phyloP scores from a whole-genome alignment of 2,113 vertebrate genomes.

The Thalassarche chlororhynchos region DNA sequence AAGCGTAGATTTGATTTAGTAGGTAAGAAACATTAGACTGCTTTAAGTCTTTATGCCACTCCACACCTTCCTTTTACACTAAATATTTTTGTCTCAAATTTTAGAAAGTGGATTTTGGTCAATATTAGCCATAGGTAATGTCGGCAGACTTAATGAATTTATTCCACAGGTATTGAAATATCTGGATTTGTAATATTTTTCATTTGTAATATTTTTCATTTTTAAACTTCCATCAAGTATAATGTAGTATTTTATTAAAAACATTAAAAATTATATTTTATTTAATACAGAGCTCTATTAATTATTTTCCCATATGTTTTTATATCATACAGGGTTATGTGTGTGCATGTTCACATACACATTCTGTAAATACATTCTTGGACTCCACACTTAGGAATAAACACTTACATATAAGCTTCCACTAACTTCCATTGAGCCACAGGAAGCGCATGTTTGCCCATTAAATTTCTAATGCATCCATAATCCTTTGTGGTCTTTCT shows the following conservation, averaged over 20 bases:
- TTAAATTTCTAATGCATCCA: not conserved
- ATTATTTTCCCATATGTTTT: not conserved
- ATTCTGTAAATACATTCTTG: not conserved
- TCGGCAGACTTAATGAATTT: not conserved
- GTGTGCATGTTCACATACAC: not conserved
- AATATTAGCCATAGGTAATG: not conserved
- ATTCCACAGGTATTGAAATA: not conserved
- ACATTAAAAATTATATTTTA: not conserved
- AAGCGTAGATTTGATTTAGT: not conserved
- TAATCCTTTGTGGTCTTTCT: not conserved
- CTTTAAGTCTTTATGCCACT: not conserved
- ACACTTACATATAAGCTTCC: not conserved
- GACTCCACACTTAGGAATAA: not conserved
- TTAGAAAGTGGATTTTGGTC: conserved; percentile 1
- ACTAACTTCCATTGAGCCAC: not conserved
- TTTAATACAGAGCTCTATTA: not conserved
- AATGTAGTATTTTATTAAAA: not conserved
- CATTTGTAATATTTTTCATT: not conserved
- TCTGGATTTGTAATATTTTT: not conserved
- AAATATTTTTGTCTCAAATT: not conserved
- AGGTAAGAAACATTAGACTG: not conserved
- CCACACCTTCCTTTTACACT: not conserved
- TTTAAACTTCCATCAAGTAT: not conserved
- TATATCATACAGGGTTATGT: not conserved
- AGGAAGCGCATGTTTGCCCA: not conserved